Percentiles rank a stretch among this genome's conserved stretches.
phyloP scores from a whole-genome alignment of 2,888 invertebrate genomes.

The Metopia argyrocephala region DNA sequence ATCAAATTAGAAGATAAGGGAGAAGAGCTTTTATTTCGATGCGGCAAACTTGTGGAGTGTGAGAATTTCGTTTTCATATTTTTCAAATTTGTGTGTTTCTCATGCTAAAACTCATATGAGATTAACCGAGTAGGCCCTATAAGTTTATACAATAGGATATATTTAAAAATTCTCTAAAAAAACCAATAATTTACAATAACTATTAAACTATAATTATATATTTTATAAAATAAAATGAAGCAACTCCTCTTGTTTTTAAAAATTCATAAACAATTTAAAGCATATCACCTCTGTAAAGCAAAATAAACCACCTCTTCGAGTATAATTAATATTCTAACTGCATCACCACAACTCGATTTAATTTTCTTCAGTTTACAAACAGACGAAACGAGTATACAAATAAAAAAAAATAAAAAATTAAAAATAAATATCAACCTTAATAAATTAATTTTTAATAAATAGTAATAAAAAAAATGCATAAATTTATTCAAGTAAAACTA shows the following conservation, averaged over 20 bases:
- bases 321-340: constrained; percentile 39
- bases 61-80: no score
- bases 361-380: constrained; percentile 14
- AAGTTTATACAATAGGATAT: no score
- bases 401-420: not conserved
- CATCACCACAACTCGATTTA: not conserved
- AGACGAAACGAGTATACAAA: not conserved
- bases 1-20: no score
- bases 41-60: no score
- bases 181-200: not conserved
- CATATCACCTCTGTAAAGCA: not conserved
- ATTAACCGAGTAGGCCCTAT: no score
- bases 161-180: not conserved
- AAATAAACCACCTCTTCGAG: not conserved
- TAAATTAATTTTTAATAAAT: constrained; percentile 58
- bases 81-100: no score
- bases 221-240: constrained; percentile 3
- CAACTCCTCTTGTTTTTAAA: constrained; percentile 32
- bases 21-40: no score
- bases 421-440: constrained; percentile 29
- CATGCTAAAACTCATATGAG: no score
- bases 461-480: constrained; percentile 33
- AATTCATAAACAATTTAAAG: not conserved
- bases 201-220: constrained; percentile 23
- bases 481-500: constrained; percentile 23